Conservation (phyloP, 1,140 invertebrate species). For the Probaryconus sp. region DNA sequence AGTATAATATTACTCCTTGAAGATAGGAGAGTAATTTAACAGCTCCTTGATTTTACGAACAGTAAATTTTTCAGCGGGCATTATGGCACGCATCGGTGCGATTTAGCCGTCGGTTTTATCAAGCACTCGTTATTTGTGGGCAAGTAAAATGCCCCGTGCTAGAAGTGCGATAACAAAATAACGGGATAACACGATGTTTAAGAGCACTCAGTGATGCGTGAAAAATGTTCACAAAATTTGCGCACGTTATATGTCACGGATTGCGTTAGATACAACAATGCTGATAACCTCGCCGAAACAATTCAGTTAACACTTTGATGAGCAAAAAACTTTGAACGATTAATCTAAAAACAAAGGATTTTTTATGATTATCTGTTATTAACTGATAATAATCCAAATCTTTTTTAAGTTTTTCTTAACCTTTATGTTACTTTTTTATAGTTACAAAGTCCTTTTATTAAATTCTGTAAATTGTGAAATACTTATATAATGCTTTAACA, state of each 20-base stretch:
- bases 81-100: conserved; percentile 21
- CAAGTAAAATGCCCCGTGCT: conserved; percentile 30
- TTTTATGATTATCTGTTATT: no score
- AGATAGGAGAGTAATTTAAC: no score
- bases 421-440: no score
- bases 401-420: no score
- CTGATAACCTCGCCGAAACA: conserved; percentile 7
- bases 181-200: conserved; percentile 40
- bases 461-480: no score
- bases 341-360: no score
- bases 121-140: conserved; percentile 35
- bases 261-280: conserved; percentile 14
- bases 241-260: conserved; percentile 8
- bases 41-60: no score
- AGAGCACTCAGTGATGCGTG: conserved; percentile 23
- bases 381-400: no score
- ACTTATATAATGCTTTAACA: no score
- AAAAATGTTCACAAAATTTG: conserved; percentile 35
- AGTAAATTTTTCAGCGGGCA: not conserved
- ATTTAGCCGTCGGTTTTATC: conserved; percentile 45
- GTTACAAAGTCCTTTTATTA: no score
- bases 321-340: no score
- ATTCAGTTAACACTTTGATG: conserved; percentile 13
- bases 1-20: no score
- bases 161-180: conserved; percentile 38